A percentile compares a stretch with the other conserved stretches of the same genome.
These are phyloP conservation scores for Cheilinus undulatus DNA, from an alignment of 2,113 vertebrate species.

Conservation along the genomic window DNA sequence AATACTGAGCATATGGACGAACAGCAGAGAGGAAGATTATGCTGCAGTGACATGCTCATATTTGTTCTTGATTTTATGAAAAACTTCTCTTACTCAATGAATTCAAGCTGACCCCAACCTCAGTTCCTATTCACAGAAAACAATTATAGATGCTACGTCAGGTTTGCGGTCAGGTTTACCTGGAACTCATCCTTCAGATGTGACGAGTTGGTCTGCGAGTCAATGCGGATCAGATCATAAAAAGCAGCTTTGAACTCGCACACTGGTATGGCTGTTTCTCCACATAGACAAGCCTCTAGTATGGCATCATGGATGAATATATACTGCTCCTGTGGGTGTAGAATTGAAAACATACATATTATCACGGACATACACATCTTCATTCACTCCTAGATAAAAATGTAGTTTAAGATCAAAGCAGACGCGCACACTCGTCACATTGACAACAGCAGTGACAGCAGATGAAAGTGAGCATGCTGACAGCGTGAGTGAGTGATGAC, in stretches of 20 bases:
- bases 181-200: conserved; percentile 99
- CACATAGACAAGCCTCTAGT: conserved; percentile 97
- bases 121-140: background rate
- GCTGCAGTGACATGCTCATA: background rate
- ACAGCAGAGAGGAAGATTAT: conserved; percentile 1
- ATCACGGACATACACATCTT: conserved; percentile 4
- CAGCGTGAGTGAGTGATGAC: conserved; percentile 40
- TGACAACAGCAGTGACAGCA: conserved; percentile 10
- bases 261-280: conserved; percentile 97
- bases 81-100: background rate
- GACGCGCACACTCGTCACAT: background rate
- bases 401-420: background rate
- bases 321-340: conserved; percentile 92
- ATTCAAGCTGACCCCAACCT: background rate
- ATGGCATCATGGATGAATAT: conserved; percentile 99
- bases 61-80: too few relatives aligned
- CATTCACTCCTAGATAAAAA: background rate
- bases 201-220: conserved; percentile 98
- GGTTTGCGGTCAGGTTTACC: conserved; percentile 76
- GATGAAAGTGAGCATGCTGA: conserved; percentile 47
- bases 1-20: background rate
- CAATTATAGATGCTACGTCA: background rate
- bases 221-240: conserved; percentile 99
- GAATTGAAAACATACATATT: conserved; percentile 25
- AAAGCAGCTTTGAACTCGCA: conserved; percentile 98